phyloP scores from a whole-genome alignment of 2,888 invertebrate genomes.

The Idaea dimidiata region DNA sequence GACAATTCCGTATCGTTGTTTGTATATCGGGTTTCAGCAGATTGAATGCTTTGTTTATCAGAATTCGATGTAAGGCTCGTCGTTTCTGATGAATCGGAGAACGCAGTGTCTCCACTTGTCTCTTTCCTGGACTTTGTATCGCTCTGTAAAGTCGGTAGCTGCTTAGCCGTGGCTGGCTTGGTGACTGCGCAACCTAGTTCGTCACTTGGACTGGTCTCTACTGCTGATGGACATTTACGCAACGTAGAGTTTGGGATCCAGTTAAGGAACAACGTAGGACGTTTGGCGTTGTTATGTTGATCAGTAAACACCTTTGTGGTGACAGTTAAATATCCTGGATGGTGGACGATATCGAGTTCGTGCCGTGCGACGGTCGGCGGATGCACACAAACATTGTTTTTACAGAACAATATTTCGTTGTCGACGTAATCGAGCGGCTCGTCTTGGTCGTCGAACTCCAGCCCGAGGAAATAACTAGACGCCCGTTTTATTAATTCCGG shows the following conservation, averaged over 20 bases:
- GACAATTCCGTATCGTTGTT: slow-evolving; percentile 66
- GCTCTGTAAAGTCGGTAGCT: slow-evolving; percentile 44
- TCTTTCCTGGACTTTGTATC: slow-evolving; percentile 50
- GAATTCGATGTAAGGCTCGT: slow-evolving; percentile 75
- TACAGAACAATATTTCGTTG: slow-evolving; percentile 93
- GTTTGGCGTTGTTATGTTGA: slow-evolving; percentile 87
- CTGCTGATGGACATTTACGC: slow-evolving; percentile 89
- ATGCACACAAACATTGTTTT: slow-evolving; percentile 98
- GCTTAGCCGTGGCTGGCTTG: slow-evolving; percentile 51
- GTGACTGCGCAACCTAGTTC: slow-evolving; percentile 58
- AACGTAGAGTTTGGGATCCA: slow-evolving; percentile 97
- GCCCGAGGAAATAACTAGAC: slow-evolving; percentile 88
- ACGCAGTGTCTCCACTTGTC: slow-evolving; percentile 66
- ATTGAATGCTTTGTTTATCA: slow-evolving; percentile 75
- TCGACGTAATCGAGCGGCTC: slow-evolving; percentile 86
- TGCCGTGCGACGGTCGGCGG: slow-evolving; percentile 92
- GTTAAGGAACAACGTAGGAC: slow-evolving; percentile 92
- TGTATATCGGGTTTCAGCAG: slow-evolving; percentile 64
- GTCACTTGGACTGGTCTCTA: slow-evolving; percentile 81
- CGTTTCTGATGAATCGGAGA: slow-evolving; percentile 78
- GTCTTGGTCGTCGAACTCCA: slow-evolving; percentile 82
- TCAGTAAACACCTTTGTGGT: slow-evolving; percentile 90
- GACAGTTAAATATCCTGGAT: slow-evolving; percentile 95
- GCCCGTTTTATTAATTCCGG: slow-evolving; percentile 88
- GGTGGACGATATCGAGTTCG: slow-evolving; percentile 91